Evolutionary conservation across 2,888 invertebrate genomes (phyloP), one percentile per base, ranked within the genome.

Genomic region (Augochlorella aurata): DNA sequence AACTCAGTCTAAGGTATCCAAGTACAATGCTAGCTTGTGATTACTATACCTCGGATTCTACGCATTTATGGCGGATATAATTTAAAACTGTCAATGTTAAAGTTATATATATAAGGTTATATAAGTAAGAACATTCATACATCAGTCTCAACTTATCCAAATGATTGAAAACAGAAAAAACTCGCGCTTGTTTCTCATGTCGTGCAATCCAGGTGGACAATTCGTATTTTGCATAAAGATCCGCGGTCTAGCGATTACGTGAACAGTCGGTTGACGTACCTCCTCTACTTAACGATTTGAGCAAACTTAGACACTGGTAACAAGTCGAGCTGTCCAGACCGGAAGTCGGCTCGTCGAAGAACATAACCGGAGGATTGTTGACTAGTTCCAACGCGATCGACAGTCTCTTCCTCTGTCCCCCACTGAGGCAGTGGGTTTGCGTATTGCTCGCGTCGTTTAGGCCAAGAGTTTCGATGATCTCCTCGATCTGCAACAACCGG

Each of bases 341-440:
- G 90, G 98, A 97, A 61, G 97, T 97, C 2, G 98, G 98, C 94
- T 99, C 98, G 92, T 99, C 98, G 92, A 99, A 98, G 94, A 98
- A 99, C 98, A 99, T 98, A 82, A 99, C 97, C 85, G 98, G 98
- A 44, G 99, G 98, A 94, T 98, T 98, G 94, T 98, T 98, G 71
- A 98, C 98, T 93, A 98, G 95, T 94, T 98, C 98, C 92, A 98
- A 94, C 74, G 98, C 98, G 91, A 98, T 98, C 9, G 98, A 98
- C 83, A 98, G 94, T 79, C 98, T 95, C 93, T 98, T 98, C 85
- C 97, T 95, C 94, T 98, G 98, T 0, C 98, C 98, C 29, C 98
- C 98, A 10, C 98, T 98, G 63, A 98, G 95, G 91, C 96, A 97
- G 71, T 96, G 95, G 18, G 98, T 97, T 89, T 96, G 95, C 0